Evolutionary conservation across 2,888 invertebrate genomes (phyloP), one percentile per base, ranked within the genome.

Genomic region (Noctua pronuba): DNA sequence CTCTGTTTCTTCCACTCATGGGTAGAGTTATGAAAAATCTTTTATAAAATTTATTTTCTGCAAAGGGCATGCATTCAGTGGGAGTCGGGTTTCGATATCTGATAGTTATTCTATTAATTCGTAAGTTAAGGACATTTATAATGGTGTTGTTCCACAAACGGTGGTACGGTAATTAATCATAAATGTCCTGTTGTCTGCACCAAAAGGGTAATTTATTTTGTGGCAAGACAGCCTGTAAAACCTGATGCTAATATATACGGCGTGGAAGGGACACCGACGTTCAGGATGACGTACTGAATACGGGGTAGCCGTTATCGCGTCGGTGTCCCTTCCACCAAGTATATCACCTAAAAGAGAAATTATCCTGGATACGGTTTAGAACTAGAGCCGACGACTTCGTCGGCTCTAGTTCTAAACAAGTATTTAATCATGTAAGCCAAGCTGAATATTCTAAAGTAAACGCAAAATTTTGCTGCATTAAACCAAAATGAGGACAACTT

Each of bases 381-480:
- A n/a, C n/a, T n/a, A n/a, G n/a, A n/a, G n/a, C n/a, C n/a, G n/a
- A n/a, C n/a, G n/a, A n/a, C n/a, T n/a, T n/a, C 58, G 24, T 21
- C 31, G 24, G 13, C 18, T 52, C 5, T 24, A 49, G 21, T 44
- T 11, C 21, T 75, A 28, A 76, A 18, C 31, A 41, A 35, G 62
- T 21, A n/a, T 41, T 49, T 24, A 3, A 49, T 58, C 55, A 82
- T 58, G 58, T 49, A 44, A 77, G 24, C 41, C 28, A 49, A 38
- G 58, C 21, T 46, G 4, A 55, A 66, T 62, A 38, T 67, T 71
- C 46, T 24, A 28, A 80, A 72, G 52, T 67, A 67, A 79, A 49
- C n/a, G n/a, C 38, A 46, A 77, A 49, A 82, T 85, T 55, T 75
- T 52, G 70, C 69, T 75, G 52, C 41, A 71, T 69, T 81, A 68